These are phyloP conservation scores for Bradynema listronoti DNA, from an alignment of 1,140 invertebrate species.

Conservation along the genomic window DNA sequence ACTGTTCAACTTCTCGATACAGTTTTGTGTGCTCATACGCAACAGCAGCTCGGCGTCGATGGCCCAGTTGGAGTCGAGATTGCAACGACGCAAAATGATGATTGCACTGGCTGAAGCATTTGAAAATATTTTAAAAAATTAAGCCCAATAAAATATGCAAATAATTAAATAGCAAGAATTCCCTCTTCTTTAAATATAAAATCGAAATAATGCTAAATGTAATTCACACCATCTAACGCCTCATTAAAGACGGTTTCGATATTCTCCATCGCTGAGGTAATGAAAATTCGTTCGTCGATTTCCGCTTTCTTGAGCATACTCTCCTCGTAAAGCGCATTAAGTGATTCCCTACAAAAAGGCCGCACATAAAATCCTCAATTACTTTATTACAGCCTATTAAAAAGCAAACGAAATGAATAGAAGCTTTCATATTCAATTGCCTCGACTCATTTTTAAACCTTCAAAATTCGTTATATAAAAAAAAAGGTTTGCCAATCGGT, in stretches of 20 bases:
- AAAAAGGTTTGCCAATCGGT: too few species aligned
- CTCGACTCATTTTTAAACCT: background rate
- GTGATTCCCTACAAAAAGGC: conserved; percentile 25
- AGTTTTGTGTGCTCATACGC: conserved; percentile 39
- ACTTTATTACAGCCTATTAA: too few species aligned
- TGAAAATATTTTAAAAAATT: background rate
- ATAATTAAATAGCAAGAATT: background rate
- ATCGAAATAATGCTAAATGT: conserved; percentile 3
- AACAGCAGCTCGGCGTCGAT: conserved; percentile 40
- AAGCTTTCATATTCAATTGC: conserved; percentile 28
- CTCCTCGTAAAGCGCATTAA: conserved; percentile 77
- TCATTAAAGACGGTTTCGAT: conserved; percentile 68
- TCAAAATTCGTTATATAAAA: background rate
- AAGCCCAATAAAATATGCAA: background rate
- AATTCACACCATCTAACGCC: conserved; percentile 32
- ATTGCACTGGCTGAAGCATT: conserved; percentile 26
- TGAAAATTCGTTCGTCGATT: conserved; percentile 90
- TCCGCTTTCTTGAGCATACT: conserved; percentile 82
- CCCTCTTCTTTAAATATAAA: conserved; percentile 8
- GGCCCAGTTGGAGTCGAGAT: conserved; percentile 28
- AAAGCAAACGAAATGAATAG: too few species aligned
- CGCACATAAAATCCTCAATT: too few species aligned
- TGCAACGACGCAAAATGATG: conserved; percentile 20
- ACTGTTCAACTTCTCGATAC: conserved; percentile 39
- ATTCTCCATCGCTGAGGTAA: conserved; percentile 62